phyloP scores from a whole-genome alignment of 2,113 vertebrate genomes.

The Rattus norvegicus region GRCr8 NC_086022.1:57554501-57555000 shows the following conservation, averaged over 20 bases:
- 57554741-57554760: not conserved
- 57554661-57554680: not conserved
- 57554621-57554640: not conserved
- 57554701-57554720: not conserved
- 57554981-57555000: constrained; percentile 26
- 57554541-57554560: not conserved
- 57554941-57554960: constrained; percentile 24
- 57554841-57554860: constrained; percentile 12
- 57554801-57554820: constrained; percentile 8
- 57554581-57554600: not conserved
- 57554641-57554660: constrained; percentile 9
- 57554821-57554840: not conserved
- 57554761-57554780: not conserved
- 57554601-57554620: constrained; percentile 1
- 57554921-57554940: constrained; percentile 44
- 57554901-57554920: constrained; percentile 32
- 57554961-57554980: constrained; percentile 20
- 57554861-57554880: not conserved
- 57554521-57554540: not conserved
- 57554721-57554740: not conserved
- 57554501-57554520: not conserved
- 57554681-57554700: not conserved
- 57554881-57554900: constrained; percentile 41
- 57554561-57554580: not conserved
- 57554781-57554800: not conserved